Evolutionary conservation across 2,113 vertebrate genomes (phyloP).

Genomic region (Tyrannus savana): DNA sequence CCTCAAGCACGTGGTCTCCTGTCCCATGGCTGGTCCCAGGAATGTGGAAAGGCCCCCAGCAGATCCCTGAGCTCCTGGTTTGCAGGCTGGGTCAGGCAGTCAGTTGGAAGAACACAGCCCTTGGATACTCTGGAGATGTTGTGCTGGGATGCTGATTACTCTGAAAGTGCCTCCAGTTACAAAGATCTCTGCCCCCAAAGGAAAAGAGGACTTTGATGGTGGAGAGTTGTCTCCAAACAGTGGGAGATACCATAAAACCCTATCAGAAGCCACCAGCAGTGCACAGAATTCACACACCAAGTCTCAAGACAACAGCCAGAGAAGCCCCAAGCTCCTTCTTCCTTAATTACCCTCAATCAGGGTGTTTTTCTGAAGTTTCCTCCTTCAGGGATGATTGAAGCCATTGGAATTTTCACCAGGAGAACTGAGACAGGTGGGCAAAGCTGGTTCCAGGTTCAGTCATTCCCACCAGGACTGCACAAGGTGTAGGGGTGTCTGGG

Average conservation of each 20-base stretch:
- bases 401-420: background rate
- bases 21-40: fast-evolving
- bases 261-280: background rate
- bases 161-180: background rate
- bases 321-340: background rate
- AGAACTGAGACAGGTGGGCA: background rate
- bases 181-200: background rate
- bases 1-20: background rate
- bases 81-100: background rate
- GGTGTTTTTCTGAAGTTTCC: background rate
- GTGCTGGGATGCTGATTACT: background rate
- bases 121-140: background rate
- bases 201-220: background rate
- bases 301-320: background rate
- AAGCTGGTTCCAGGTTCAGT: background rate
- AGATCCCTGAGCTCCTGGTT: background rate
- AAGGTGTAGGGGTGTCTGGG: too few species aligned
- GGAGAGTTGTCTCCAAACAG: background rate
- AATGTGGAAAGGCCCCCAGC: background rate
- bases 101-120: background rate
- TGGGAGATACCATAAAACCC: background rate
- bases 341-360: background rate
- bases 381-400: background rate
- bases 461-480: background rate
- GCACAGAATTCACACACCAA: background rate